Evolutionary conservation across 2,113 vertebrate species (phyloP), one percentile per base, ranked within the genome.

Genomic region (Epinephelus moara): DNA sequence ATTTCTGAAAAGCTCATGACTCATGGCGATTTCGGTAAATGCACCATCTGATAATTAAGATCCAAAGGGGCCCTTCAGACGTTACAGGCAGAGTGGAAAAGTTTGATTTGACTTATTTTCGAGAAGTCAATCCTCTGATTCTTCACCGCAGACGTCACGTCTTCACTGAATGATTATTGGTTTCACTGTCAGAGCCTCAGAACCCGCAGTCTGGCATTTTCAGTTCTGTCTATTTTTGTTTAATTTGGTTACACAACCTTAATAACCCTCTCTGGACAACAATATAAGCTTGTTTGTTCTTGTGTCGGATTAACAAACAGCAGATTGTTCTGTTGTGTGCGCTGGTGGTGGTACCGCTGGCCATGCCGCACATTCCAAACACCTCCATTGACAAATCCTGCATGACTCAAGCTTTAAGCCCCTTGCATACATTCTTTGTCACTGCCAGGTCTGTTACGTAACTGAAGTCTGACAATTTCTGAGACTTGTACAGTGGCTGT

Each of bases 321-420:
- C 79, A 74, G 83, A 75, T 86, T 94, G 85, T 92, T 92, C 84
- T 74, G 66, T 61, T 91, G 81, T 80, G 81, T 68, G 8, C n/a
- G 67, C 71, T 12, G 73, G 42, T 89, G 70, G 85, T 85, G 70
- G 85, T 85, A 71, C 78, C 75, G 72, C 78, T 66, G 75, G 84
- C 52, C 82, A 92, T 89, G 82, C 91, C 81, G 82, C 59, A 88
- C 91, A 95, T 95, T 95, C 93, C 90, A 70, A 70, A 63, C 72
- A 87, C 88, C 85, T 81, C 80, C 78, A 60, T 40, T 88, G 84
- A 92, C 84, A 94, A 92, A 91, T 90, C 91, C 90, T 45, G 19
- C 17, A 6, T 13, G 80, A 79, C 79, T 89, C 70, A 86, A 80
- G 17, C 60, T 80, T 89, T 87, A 88, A 84, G 57, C 68, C 56